Percentiles rank a stretch among this genome's conserved stretches.
phyloP scores from a whole-genome alignment of 2,797 vertebrate species.

The Diceros bicornis region DNA sequence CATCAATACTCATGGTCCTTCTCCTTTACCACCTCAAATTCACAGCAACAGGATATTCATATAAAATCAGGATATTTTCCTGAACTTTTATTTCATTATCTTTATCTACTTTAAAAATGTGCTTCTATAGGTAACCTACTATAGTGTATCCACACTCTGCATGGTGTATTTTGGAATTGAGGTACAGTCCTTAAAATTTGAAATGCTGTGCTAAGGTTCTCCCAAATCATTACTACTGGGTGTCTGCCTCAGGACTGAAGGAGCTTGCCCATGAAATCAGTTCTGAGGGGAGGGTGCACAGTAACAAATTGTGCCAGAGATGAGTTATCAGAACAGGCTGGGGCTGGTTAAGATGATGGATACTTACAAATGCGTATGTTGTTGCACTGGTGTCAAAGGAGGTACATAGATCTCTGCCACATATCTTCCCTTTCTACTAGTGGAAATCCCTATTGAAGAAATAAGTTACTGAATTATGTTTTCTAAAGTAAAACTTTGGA shows the following conservation, averaged over 20 bases:
- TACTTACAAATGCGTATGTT: background rate
- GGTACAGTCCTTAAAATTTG: background rate
- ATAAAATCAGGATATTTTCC: background rate
- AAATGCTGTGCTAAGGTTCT: background rate
- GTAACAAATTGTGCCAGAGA: background rate
- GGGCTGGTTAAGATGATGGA: no score
- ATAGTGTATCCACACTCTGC: background rate
- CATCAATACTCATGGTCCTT: background rate
- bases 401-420: background rate
- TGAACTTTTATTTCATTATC: background rate
- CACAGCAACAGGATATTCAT: background rate
- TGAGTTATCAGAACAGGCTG: background rate
- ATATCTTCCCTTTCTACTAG: background rate
- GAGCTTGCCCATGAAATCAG: no score
- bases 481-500: no score
- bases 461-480: background rate
- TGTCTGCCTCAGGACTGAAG: background rate
- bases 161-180: background rate
- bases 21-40: no score
- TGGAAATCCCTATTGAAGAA: background rate
- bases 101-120: background rate
- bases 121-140: background rate
- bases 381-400: background rate
- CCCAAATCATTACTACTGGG: background rate
- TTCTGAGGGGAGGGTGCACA: accelerated